Percentiles rank a stretch among this genome's conserved stretches.
Evolutionary conservation across 2,888 invertebrate genomes (phyloP).

Genomic region (Dolichomitus sp.): DNA sequence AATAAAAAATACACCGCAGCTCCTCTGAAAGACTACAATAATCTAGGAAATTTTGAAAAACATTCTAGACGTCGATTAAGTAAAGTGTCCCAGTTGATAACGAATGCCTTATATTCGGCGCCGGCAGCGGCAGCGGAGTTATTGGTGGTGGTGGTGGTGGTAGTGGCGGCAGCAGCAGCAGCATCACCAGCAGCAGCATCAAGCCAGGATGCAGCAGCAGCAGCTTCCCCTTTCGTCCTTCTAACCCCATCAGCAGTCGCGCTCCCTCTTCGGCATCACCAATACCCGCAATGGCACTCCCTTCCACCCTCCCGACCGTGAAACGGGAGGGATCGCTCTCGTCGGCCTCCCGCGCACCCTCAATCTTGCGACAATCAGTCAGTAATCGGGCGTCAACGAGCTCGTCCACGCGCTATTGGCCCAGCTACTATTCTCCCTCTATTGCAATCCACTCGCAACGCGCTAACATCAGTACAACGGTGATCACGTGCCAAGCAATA

Average conservation of each 20-base stretch:
- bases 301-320: constrained; percentile 58
- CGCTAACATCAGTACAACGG: constrained; percentile 6
- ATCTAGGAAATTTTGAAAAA: too few relatives aligned
- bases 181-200: constrained; percentile 40
- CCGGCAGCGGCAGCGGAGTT: neutral
- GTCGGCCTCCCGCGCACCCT: constrained; percentile 74
- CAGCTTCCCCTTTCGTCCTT: constrained; percentile 65
- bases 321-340: constrained; percentile 65
- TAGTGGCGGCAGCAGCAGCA: constrained; percentile 24
- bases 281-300: constrained; percentile 70
- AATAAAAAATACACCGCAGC: too few relatives aligned
- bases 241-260: constrained; percentile 71
- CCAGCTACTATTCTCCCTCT: constrained; percentile 43
- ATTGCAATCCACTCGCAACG: neutral
- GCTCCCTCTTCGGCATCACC: constrained; percentile 69
- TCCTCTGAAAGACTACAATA: too few relatives aligned
- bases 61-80: too few relatives aligned
- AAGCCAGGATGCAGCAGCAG: constrained; percentile 43
- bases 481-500: constrained; percentile 35
- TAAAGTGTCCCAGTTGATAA: too few relatives aligned
- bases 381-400: constrained; percentile 81
- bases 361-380: constrained; percentile 82
- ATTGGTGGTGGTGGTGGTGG: neutral
- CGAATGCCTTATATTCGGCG: too few relatives aligned
- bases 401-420: constrained; percentile 72